Conservation (phyloP, 1,140 invertebrate genomes). For the Elysia chlorotica region DNA sequence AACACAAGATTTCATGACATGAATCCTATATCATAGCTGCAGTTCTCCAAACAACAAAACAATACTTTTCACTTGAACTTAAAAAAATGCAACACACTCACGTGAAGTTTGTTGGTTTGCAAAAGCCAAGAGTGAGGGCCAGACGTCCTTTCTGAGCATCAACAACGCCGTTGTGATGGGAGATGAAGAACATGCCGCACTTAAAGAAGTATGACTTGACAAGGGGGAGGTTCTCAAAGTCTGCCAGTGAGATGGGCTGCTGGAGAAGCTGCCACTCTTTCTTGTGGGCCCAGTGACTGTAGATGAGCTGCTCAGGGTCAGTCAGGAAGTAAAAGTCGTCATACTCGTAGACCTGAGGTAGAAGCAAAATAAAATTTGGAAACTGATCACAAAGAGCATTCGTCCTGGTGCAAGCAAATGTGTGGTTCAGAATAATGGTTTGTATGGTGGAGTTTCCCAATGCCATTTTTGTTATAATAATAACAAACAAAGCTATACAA, state of each 20-base stretch:
- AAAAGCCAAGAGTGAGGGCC: conserved; percentile 56
- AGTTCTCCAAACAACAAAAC: too few species aligned
- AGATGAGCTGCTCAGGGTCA: conserved; percentile 60
- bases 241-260: conserved; percentile 40
- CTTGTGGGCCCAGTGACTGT: conserved; percentile 61
- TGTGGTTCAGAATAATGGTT: neutral
- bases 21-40: too few species aligned
- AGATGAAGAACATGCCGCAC: conserved; percentile 61
- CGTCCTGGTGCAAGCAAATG: neutral
- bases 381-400: neutral
- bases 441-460: neutral
- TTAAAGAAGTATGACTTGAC: conserved; percentile 63
- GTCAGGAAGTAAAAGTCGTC: conserved; percentile 64
- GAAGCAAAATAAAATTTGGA: neutral
- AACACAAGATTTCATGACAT: too few species aligned
- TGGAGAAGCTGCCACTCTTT: conserved; percentile 58
- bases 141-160: conserved; percentile 53
- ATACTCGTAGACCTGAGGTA: conserved; percentile 58
- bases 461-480: neutral
- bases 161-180: conserved; percentile 59
- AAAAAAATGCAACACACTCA: too few species aligned
- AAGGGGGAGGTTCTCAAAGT: conserved; percentile 62
- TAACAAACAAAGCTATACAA: neutral
- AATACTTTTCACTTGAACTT: too few species aligned
- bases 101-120: conserved; percentile 59